Evolutionary conservation across 2,113 vertebrate genomes (phyloP), one percentile per base, ranked within the genome.

Genomic region (Platichthys stellatus): DNA sequence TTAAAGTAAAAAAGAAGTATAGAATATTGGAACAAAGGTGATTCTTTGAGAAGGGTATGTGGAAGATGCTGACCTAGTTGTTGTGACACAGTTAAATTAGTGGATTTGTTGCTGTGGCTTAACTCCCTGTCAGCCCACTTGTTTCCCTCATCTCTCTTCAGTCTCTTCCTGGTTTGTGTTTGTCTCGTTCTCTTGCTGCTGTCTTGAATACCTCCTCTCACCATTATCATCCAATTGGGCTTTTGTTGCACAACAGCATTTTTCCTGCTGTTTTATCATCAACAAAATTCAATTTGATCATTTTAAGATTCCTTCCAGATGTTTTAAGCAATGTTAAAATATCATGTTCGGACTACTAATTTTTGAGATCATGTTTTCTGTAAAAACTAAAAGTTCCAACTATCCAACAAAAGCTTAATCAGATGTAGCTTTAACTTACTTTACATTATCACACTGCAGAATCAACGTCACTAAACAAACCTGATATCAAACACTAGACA

Each of bases 71-170:
- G 72, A 80, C 72, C 72, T 61, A 80, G 35, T 77, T 76, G 77
- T 54, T 84, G 65, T 69, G 60, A 69, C 72, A 80, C 72, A 80
- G 64, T 81, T 77, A 40, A 73, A 80, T 80, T 45, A 54, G 53
- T 18, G 15, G 45, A 69, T 76, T 64, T 64, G 43, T 69, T 69
- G 35, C 72, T 68, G 24, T 67, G 20, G 51, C 53, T 64, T 64
- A 54, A 17, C 43, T 74, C 54, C 58, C 69, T 64, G 20, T 12
- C 43, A 56, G 17, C 47, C 47, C 14, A 51, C 47, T 51, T 47
- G 13, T 47, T 47, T 47, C 45, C 45, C 45, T 47, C 45, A 47
- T 47, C 45, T 47, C 12, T 47, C 45, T 47, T 17, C 47, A 18
- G 15, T 51, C 18, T 51, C 15, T 18, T 51, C 47, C 47, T 51